phyloP scores from a whole-genome alignment of 2,113 vertebrate species.

The Felis chaus region DNA sequence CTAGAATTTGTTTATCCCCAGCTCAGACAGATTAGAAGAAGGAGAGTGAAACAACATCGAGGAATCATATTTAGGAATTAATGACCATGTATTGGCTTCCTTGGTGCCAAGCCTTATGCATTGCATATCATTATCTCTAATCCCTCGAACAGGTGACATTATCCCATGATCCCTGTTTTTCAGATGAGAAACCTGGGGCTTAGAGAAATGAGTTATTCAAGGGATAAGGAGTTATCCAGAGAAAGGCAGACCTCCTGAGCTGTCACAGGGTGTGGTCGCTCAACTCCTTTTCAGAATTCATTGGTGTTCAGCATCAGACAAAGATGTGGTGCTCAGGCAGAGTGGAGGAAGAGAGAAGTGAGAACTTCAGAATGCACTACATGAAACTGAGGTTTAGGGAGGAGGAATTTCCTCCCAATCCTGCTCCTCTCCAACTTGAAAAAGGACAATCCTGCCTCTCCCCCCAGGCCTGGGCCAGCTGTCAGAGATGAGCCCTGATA shows the following conservation, averaged over 20 bases:
- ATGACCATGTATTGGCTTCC: background rate
- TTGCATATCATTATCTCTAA: background rate
- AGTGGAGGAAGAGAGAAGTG: slow-evolving; percentile 4
- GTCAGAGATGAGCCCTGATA: slow-evolving; percentile 77
- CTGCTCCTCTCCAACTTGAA: slow-evolving; percentile 18
- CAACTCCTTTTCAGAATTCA: background rate
- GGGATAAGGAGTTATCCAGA: background rate
- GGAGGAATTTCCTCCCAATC: slow-evolving; percentile 32
- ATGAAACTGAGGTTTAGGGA: slow-evolving; percentile 13
- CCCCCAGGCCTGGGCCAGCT: slow-evolving; percentile 59
- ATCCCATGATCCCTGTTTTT: background rate
- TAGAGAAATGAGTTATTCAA: background rate
- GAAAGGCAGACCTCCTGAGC: background rate
- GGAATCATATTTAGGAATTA: slow-evolving; percentile 24
- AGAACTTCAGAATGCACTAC: background rate
- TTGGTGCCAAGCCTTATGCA: background rate
- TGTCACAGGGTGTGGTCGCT: accelerated
- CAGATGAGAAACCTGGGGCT: background rate
- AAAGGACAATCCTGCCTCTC: slow-evolving; percentile 61
- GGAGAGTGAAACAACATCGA: background rate
- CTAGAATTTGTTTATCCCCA: background rate
- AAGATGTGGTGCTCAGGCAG: background rate
- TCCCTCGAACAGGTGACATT: background rate
- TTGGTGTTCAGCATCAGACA: background rate
- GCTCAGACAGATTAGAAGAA: background rate